Conservation (phyloP, 2,888 invertebrate genomes). For the Monopis laevigella region DNA sequence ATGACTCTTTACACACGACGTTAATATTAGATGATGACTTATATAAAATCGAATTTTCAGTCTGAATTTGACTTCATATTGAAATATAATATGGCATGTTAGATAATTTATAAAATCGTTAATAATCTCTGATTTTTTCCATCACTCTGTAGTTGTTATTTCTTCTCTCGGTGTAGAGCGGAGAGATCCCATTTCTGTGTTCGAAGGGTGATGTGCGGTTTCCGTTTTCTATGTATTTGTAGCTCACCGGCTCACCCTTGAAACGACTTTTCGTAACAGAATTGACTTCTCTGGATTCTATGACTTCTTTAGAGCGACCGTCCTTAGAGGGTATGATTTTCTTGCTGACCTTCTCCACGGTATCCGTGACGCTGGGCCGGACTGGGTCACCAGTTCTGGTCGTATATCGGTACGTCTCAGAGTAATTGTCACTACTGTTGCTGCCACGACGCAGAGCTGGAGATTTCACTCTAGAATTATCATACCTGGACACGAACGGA, state of each 20-base stretch:
- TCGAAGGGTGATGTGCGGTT: slow-evolving; percentile 45
- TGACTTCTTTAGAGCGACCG: slow-evolving; percentile 72
- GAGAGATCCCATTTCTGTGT: slow-evolving; percentile 38
- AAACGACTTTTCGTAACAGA: slow-evolving; percentile 74
- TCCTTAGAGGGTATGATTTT: slow-evolving; percentile 73
- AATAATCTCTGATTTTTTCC: slow-evolving; percentile 61
- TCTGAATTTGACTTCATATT: slow-evolving; percentile 45
- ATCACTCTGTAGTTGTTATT: slow-evolving; percentile 56
- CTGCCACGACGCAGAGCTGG: slow-evolving; percentile 70
- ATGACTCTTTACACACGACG: slow-evolving; percentile 54
- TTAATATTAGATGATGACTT: slow-evolving; percentile 34
- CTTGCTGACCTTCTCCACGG: slow-evolving; percentile 74
- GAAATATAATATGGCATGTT: slow-evolving; percentile 43
- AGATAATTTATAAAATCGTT: slow-evolving; percentile 21
- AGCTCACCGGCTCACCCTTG: slow-evolving; percentile 52
- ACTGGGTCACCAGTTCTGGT: slow-evolving; percentile 73
- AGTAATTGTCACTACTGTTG: slow-evolving; percentile 75
- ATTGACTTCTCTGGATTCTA: slow-evolving; percentile 76
- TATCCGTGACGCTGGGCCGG: slow-evolving; percentile 75
- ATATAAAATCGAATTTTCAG: slow-evolving; percentile 47
- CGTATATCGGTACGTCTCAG: slow-evolving; percentile 76
- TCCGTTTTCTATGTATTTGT: slow-evolving; percentile 67
- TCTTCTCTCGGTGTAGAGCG: slow-evolving; percentile 46
- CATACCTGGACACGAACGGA: slow-evolving; percentile 54
- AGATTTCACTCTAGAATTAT: slow-evolving; percentile 47